These are phyloP conservation scores for Ispidina lecontei DNA, from an alignment of 2,797 vertebrate species.

Conservation along the genomic window DNA sequence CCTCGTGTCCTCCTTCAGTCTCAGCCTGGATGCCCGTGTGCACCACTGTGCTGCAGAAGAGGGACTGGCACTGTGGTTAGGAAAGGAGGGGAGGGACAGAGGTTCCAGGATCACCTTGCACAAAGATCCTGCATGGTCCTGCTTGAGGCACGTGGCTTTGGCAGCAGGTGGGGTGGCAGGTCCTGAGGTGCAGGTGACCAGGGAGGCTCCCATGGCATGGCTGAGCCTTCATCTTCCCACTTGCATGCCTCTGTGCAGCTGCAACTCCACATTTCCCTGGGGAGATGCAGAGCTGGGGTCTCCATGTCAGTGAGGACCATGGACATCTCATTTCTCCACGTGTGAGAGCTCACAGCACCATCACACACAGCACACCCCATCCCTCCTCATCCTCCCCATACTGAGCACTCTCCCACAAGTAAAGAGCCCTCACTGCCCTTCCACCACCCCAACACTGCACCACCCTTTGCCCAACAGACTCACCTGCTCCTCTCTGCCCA, in stretches of 20 bases:
- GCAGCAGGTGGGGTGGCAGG: not conserved
- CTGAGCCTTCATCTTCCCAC: not conserved
- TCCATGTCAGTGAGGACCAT: not conserved
- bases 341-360: not conserved
- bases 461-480: not conserved
- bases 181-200: rapidly evolving
- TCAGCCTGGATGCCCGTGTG: not conserved
- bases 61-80: not conserved
- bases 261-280: not conserved
- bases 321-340: rapidly evolving
- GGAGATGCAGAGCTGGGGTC: not conserved
- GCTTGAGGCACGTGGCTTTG: not conserved
- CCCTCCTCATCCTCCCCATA: not conserved
- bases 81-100: not conserved
- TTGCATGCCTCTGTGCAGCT: not conserved
- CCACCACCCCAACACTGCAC: not conserved
- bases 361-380: not conserved
- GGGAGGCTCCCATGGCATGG: not conserved
- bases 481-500: not conserved
- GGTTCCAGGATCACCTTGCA: not conserved
- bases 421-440: rapidly evolving
- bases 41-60: not conserved
- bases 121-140: not conserved
- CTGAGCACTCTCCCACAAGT: not conserved
- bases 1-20: not conserved